Evolutionary conservation across 2,797 vertebrate species (phyloP).

Genomic region (Gymnothorax reevesii): DNA sequence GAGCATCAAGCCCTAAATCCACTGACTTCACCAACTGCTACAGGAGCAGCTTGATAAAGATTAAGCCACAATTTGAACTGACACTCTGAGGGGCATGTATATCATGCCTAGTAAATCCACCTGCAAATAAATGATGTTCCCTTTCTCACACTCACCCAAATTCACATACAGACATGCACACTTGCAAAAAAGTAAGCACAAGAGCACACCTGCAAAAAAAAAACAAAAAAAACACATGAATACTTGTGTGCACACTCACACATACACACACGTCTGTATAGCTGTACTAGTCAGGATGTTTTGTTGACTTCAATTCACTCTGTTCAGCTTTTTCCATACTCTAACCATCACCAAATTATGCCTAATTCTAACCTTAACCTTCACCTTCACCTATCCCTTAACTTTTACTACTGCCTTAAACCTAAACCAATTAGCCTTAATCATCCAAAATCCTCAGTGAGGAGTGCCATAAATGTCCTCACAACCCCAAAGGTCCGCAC

Average conservation of each 20-base stretch:
- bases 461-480: too few relatives aligned
- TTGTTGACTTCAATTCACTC: too few relatives aligned
- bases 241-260: neutral
- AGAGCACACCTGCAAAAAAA: constrained; percentile 21
- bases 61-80: neutral
- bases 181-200: constrained; percentile 3
- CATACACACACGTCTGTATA: constrained; percentile 10
- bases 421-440: too few relatives aligned
- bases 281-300: too few relatives aligned
- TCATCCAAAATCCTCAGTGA: too few relatives aligned
- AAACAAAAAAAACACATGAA: constrained; percentile 25
- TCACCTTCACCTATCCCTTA: too few relatives aligned
- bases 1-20: neutral
- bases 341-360: too few relatives aligned
- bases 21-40: neutral
- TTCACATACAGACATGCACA: neutral
- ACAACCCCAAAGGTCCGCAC: too few relatives aligned
- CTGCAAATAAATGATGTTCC: neutral
- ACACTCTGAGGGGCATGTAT: neutral
- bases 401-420: too few relatives aligned
- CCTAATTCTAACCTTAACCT: too few relatives aligned
- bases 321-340: too few relatives aligned
- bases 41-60: neutral
- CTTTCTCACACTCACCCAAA: neutral
- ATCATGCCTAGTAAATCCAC: neutral